Conservation (phyloP, 2,113 vertebrate species). For the Kryptolebias marmoratus region DNA sequence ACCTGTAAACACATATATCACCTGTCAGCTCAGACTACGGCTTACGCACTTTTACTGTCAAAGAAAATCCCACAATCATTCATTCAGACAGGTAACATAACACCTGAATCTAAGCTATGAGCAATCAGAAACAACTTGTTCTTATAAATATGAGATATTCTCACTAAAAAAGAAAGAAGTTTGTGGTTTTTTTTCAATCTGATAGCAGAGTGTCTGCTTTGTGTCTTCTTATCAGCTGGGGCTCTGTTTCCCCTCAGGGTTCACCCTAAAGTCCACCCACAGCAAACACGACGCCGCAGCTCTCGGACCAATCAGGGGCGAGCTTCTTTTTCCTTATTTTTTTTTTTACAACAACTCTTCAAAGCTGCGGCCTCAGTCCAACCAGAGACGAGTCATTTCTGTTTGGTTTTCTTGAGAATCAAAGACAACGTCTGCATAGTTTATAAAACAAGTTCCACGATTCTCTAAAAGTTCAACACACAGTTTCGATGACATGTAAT, state of each 20-base stretch:
- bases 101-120: neutral
- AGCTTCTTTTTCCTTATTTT: neutral
- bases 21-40: conserved; percentile 33
- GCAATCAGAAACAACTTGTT: neutral
- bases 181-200: neutral
- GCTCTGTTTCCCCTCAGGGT: conserved; percentile 31
- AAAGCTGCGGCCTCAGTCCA: conserved; percentile 3
- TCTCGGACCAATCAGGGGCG: neutral
- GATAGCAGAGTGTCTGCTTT: conserved; percentile 14
- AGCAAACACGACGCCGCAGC: conserved; percentile 7
- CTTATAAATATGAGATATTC: no score
- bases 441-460: conserved; percentile 14
- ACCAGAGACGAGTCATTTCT: conserved; percentile 9
- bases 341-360: conserved; percentile 6
- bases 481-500: conserved; percentile 23
- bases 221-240: conserved; percentile 18
- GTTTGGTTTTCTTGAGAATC: conserved; percentile 11
- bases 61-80: conserved; percentile 16
- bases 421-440: conserved; percentile 11
- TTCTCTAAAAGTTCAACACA: conserved; percentile 3
- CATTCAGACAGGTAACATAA: conserved; percentile 13
- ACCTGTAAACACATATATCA: conserved; percentile 40
- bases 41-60: conserved; percentile 20
- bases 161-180: neutral
- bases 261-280: neutral